phyloP scores from a whole-genome alignment of 2,113 vertebrate species.

The Psilopsiagon aymara region DNA sequence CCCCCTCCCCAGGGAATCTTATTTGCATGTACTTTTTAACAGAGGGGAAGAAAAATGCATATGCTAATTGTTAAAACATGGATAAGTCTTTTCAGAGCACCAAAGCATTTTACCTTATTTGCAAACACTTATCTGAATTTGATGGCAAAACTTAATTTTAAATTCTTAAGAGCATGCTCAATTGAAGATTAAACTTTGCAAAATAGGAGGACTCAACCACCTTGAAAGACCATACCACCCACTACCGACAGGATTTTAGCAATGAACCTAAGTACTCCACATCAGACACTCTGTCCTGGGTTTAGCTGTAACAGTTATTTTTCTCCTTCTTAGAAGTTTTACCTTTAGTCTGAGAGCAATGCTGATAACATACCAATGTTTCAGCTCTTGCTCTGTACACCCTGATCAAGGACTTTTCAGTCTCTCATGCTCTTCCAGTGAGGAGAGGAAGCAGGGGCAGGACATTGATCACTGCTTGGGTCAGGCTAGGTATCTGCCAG shows the following conservation, averaged over 20 bases:
- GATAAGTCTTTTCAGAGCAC: not conserved
- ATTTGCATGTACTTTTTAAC: fast-evolving
- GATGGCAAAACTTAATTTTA: not conserved
- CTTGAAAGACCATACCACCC: not conserved
- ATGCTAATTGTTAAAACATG: not conserved
- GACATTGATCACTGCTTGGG: not conserved
- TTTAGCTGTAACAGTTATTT: not conserved
- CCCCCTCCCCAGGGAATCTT: fast-evolving
- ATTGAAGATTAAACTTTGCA: not conserved
- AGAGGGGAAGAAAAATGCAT: not conserved
- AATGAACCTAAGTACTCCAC: not conserved
- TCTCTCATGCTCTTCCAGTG: not conserved
- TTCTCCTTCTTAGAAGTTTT: not conserved
- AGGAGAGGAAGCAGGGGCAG: not conserved
- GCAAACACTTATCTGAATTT: not conserved
- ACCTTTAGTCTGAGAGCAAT: not conserved
- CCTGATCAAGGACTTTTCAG: not conserved
- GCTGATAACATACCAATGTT: not conserved
- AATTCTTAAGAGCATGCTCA: not conserved
- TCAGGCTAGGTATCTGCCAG: not conserved
- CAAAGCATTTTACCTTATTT: not conserved
- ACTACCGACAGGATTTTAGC: not conserved
- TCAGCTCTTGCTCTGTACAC: not conserved
- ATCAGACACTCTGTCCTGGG: not conserved
- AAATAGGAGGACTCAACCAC: not conserved